Evolutionary conservation across 2,888 invertebrate genomes (phyloP).

Genomic region (Blera fallax): DNA sequence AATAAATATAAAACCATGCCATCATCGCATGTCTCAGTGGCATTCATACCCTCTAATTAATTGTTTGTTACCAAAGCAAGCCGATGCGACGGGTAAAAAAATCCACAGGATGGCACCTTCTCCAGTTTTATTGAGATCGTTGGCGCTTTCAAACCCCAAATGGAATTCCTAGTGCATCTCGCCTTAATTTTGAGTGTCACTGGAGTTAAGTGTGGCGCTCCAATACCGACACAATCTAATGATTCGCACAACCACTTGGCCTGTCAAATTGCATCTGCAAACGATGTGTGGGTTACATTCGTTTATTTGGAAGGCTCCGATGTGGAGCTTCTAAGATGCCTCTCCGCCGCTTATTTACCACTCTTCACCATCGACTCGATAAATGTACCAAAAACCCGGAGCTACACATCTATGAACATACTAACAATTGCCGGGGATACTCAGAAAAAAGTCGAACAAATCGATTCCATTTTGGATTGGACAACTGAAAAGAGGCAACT

Average conservation of each 20-base stretch:
- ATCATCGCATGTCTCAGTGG: background rate
- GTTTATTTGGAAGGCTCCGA: slow-evolving; percentile 36
- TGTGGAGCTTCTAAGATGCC: slow-evolving; percentile 18
- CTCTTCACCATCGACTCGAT: background rate
- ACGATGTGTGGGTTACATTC: slow-evolving; percentile 17
- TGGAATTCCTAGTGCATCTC: background rate
- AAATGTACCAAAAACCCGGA: background rate
- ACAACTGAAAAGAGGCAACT: slow-evolving; percentile 71
- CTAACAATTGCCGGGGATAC: background rate
- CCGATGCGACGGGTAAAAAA: background rate
- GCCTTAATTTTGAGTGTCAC: background rate
- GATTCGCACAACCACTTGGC: background rate
- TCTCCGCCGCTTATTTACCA: slow-evolving; percentile 6
- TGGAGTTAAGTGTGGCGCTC: background rate
- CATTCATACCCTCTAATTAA: background rate
- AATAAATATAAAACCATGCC: background rate
- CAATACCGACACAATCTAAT: background rate
- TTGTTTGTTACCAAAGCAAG: slow-evolving; percentile 22
- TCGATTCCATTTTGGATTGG: background rate
- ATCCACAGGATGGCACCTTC: background rate
- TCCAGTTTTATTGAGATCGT: background rate
- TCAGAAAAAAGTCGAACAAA: background rate
- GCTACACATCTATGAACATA: slow-evolving; percentile 25
- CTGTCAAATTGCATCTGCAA: slow-evolving; percentile 26
- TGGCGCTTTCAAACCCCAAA: background rate